A percentile compares a stretch with the other conserved stretches of the same genome.
Conservation (phyloP, 2,113 vertebrate genomes). For the Haplochromis vanheusdeni region DNA sequence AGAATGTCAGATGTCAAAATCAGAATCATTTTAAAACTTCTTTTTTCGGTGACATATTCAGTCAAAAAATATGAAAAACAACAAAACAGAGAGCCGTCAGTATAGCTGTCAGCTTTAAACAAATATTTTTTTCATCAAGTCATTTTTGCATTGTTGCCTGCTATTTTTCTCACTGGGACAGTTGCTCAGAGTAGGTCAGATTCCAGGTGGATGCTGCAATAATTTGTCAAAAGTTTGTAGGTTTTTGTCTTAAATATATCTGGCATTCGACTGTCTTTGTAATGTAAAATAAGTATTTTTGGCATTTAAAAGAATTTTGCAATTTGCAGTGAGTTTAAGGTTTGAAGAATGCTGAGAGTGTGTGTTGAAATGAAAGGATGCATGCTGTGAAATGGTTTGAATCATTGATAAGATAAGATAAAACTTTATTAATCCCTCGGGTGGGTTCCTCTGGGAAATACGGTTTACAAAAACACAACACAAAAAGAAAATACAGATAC, state of each 20-base stretch:
- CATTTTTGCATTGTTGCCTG: neutral
- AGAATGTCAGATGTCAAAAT: neutral
- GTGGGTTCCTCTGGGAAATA: no score
- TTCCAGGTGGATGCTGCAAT: neutral
- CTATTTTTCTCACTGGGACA: neutral
- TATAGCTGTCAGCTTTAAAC: neutral
- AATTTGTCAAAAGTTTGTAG: neutral
- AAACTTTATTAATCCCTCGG: no score
- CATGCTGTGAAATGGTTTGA: no score
- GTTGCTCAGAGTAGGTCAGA: neutral
- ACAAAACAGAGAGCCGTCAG: neutral
- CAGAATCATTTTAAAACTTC: neutral
- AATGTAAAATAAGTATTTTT: neutral
- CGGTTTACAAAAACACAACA: no score
- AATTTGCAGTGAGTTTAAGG: neutral
- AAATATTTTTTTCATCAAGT: neutral
- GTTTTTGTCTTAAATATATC: no score
- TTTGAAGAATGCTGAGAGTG: neutral
- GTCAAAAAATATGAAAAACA: neutral
- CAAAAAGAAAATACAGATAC: no score
- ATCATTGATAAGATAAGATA: no score
- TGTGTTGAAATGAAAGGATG: neutral
- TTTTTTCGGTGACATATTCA: neutral
- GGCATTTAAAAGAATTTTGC: accelerated
- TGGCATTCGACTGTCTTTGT: no score